phyloP scores from a whole-genome alignment of 2,888 invertebrate genomes.

The Sarcophaga subvicina region DNA sequence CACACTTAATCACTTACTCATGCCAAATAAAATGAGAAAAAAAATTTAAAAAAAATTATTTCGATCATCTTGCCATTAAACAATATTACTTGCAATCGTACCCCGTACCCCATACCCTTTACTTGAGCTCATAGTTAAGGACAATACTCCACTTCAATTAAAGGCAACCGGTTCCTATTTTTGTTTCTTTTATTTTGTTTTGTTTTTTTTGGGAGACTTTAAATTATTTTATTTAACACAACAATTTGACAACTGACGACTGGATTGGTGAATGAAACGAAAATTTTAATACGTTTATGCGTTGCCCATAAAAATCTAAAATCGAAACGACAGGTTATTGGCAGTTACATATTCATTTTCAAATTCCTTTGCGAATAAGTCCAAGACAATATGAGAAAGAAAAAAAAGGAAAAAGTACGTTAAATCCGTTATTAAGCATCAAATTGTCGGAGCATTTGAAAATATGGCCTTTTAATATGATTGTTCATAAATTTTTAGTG shows the following conservation, averaged over 20 bases:
- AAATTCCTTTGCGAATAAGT: no score
- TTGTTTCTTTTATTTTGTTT: not conserved
- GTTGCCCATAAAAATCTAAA: slow-evolving; percentile 21
- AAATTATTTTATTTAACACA: not conserved
- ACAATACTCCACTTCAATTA: no score
- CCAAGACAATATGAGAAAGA: not conserved
- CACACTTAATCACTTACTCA: slow-evolving; percentile 67
- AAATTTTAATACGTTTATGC: slow-evolving; percentile 16
- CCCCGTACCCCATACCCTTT: no score
- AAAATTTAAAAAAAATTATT: no score
- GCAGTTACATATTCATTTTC: not conserved
- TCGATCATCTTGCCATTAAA: no score
- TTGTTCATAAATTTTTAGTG: slow-evolving; percentile 63
- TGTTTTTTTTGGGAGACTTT: no score
- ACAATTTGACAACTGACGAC: not conserved
- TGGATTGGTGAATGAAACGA: not conserved
- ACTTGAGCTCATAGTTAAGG: no score
- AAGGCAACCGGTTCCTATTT: not conserved
- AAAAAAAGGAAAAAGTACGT: not conserved
- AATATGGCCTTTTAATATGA: slow-evolving; percentile 28
- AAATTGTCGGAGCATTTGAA: not conserved
- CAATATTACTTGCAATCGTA: no score
- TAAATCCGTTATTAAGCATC: not conserved
- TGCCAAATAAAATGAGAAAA: not conserved
- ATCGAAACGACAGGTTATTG: not conserved